phyloP scores from a whole-genome alignment of 2,797 vertebrate genomes.

The Pelobates cultripes region DNA sequence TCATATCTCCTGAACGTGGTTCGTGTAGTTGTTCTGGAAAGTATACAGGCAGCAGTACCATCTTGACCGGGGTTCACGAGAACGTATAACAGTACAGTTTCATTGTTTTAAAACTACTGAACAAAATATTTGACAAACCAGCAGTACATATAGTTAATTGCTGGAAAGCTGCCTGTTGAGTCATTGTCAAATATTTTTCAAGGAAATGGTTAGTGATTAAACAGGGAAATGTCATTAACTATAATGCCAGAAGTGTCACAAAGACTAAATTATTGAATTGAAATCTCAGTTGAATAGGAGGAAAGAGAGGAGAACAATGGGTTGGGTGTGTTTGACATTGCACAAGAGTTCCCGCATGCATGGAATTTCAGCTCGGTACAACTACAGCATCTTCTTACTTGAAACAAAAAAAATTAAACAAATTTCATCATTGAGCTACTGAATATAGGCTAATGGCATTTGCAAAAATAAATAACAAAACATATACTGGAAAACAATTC shows the following conservation, averaged over 20 bases:
- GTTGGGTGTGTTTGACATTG: conserved; percentile 33
- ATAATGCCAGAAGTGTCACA: conserved; percentile 38
- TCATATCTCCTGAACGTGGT: too few species aligned
- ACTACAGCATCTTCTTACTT: neutral
- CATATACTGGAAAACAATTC: too few species aligned
- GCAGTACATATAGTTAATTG: neutral
- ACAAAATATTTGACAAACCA: neutral
- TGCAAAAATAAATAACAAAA: too few species aligned
- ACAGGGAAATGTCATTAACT: conserved; percentile 18
- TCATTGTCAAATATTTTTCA: conserved; percentile 19
- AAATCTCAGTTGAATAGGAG: conserved; percentile 37
- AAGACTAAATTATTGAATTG: conserved; percentile 26
- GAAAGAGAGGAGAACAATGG: conserved; percentile 37
- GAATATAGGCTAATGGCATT: too few species aligned
- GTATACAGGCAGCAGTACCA: too few species aligned
- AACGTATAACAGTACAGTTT: too few species aligned
- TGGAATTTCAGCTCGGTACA: conserved; percentile 10
- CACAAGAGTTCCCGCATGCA: conserved; percentile 14
- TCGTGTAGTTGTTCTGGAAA: too few species aligned
- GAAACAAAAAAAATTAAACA: neutral
- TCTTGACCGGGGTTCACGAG: too few species aligned
- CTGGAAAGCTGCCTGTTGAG: conserved; percentile 7
- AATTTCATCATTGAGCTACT: too few species aligned
- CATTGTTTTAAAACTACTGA: too few species aligned
- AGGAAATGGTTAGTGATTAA: conserved; percentile 41